These are phyloP conservation scores for Cirrhinus molitorella DNA, from an alignment of 2,797 vertebrate genomes.

Conservation along the genomic window DNA sequence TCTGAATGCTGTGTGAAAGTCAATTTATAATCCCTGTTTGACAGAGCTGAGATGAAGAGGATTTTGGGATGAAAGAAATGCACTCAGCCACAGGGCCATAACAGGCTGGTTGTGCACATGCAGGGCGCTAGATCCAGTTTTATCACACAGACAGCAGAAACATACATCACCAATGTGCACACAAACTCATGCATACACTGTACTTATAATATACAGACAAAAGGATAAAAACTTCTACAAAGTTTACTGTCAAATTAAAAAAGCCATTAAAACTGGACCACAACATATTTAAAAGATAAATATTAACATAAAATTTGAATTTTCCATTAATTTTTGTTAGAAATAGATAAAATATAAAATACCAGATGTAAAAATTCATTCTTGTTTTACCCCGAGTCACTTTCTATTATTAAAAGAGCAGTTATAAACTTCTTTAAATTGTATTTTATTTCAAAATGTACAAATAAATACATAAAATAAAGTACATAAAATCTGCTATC, in stretches of 20 bases:
- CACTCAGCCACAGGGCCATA: constrained; percentile 14
- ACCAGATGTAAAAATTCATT: neutral
- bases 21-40: constrained; percentile 39
- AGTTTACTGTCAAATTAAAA: neutral
- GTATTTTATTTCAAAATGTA: neutral
- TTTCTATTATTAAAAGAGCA: neutral
- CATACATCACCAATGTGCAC: neutral
- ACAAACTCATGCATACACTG: neutral
- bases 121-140: constrained; percentile 12
- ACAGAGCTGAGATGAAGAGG: constrained; percentile 46
- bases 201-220: neutral
- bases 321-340: neutral
- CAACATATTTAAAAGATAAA: neutral
- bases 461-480: neutral
- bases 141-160: constrained; percentile 29
- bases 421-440: neutral
- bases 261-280: neutral
- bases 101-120: neutral
- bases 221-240: neutral
- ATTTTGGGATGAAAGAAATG: constrained; percentile 42
- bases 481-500: too few species aligned
- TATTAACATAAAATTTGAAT: neutral
- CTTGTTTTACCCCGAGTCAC: neutral
- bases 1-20: constrained; percentile 28
- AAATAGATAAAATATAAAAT: neutral